These are phyloP conservation scores for Chymomyza procnemis DNA, from an alignment of 2,888 invertebrate species.

Conservation along the genomic window DNA sequence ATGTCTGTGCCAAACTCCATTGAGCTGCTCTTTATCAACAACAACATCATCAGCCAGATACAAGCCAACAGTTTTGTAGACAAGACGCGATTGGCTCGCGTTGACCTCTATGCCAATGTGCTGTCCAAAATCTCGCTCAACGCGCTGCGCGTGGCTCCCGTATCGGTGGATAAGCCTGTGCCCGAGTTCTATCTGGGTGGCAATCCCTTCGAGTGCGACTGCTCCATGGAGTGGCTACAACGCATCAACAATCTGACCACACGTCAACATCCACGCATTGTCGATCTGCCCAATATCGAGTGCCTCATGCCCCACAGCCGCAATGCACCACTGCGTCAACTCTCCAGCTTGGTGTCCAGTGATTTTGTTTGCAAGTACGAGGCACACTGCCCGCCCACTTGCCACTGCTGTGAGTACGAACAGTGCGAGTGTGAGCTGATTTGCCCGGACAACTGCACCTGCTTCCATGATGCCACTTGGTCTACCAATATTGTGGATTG, in stretches of 20 bases:
- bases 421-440: slow-evolving; percentile 98
- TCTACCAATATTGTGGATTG: slow-evolving; percentile 95
- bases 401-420: slow-evolving; percentile 97
- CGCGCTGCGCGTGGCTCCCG: slow-evolving; percentile 87
- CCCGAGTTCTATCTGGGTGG: slow-evolving; percentile 95
- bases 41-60: slow-evolving; percentile 89
- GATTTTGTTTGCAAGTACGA: slow-evolving; percentile 96
- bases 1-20: slow-evolving; percentile 93
- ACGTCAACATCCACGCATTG: slow-evolving; percentile 90
- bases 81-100: slow-evolving; percentile 89
- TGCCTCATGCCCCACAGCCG: slow-evolving; percentile 92
- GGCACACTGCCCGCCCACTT: slow-evolving; percentile 94
- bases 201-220: slow-evolving; percentile 96
- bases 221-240: slow-evolving; percentile 96
- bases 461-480: slow-evolving; percentile 96
- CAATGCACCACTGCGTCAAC: slow-evolving; percentile 87
- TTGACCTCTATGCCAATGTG: slow-evolving; percentile 94
- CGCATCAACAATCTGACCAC: slow-evolving; percentile 92
- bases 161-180: slow-evolving; percentile 83
- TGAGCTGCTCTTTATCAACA: slow-evolving; percentile 91
- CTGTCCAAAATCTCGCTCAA: slow-evolving; percentile 89
- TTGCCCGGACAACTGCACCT: slow-evolving; percentile 94
- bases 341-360: slow-evolving; percentile 87
- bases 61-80: slow-evolving; percentile 92
- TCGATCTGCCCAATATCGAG: slow-evolving; percentile 92